Conservation (phyloP, 2,113 vertebrate genomes). For the Coracopsis vasa region DNA sequence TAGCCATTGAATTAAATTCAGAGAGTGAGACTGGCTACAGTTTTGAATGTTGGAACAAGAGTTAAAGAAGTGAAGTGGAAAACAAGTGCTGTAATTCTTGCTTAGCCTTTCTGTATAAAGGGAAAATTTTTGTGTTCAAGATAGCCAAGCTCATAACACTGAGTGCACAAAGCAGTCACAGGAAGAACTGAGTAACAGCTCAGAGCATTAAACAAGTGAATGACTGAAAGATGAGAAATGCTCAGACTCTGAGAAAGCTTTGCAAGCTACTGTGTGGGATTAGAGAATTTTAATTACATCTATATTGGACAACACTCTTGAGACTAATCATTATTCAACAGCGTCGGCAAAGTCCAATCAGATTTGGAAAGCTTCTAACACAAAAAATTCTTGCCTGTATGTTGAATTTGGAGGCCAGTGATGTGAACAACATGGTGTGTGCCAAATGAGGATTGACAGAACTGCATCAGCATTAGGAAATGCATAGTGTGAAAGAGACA, state of each 20-base stretch:
- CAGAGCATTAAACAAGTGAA: neutral
- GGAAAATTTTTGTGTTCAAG: neutral
- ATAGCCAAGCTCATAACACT: neutral
- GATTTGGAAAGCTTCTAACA: neutral
- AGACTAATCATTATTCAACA: neutral
- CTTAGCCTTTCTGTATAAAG: neutral
- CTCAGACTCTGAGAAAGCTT: neutral
- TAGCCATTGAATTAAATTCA: neutral
- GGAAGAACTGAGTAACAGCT: neutral
- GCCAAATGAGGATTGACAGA: neutral
- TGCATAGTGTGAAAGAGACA: neutral
- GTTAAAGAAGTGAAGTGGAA: neutral
- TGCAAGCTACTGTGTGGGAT: neutral
- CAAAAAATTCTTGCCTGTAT: neutral
- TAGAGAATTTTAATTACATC: constrained; percentile 16
- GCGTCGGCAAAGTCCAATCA: neutral
- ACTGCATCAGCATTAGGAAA: neutral
- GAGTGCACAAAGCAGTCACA: neutral
- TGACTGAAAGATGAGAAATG: neutral
- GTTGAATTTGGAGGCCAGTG: neutral
- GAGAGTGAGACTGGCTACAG: neutral
- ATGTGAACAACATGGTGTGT: neutral
- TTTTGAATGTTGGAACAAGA: neutral
- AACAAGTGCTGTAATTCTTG: neutral
- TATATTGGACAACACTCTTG: neutral